Conservation (phyloP, 2,113 vertebrate genomes). For the Sebastes schlegelii region DNA sequence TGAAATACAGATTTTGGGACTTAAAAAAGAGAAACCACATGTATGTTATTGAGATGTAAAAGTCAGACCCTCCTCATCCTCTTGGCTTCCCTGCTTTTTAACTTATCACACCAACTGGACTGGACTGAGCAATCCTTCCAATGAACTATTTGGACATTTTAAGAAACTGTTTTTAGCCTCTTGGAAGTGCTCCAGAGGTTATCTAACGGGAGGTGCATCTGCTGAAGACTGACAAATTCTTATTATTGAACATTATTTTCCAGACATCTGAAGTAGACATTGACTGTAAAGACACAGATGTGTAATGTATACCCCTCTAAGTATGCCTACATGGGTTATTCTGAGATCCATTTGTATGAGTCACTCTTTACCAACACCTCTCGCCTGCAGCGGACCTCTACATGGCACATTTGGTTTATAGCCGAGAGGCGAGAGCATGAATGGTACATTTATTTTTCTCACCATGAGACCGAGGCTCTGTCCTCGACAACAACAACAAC, state of each 20-base stretch:
- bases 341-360: constrained; percentile 47
- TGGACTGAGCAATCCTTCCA: constrained; percentile 18
- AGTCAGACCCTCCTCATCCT: not conserved
- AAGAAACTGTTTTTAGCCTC: constrained; percentile 3
- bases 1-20: not conserved
- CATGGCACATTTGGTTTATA: constrained; percentile 48
- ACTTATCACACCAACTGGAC: not conserved
- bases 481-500: constrained; percentile 11
- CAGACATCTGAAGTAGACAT: constrained; percentile 34
- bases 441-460: constrained; percentile 58
- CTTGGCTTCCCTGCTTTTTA: constrained; percentile 31
- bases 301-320: constrained; percentile 38
- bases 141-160: constrained; percentile 37
- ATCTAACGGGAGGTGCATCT: constrained; percentile 29
- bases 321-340: constrained; percentile 29
- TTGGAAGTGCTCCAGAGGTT: constrained; percentile 18
- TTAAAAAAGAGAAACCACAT: constrained; percentile 10
- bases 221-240: constrained; percentile 33
- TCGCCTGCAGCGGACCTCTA: constrained; percentile 48
- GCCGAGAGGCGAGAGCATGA: constrained; percentile 43
- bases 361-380: constrained; percentile 48
- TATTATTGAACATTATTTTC: constrained; percentile 24
- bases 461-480: constrained; percentile 41
- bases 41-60: constrained; percentile 4
- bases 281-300: constrained; percentile 43